Base-by-base conservation (phyloP, 2,113 vertebrate genomes). In the Onychostoma macrolepis region DNA sequence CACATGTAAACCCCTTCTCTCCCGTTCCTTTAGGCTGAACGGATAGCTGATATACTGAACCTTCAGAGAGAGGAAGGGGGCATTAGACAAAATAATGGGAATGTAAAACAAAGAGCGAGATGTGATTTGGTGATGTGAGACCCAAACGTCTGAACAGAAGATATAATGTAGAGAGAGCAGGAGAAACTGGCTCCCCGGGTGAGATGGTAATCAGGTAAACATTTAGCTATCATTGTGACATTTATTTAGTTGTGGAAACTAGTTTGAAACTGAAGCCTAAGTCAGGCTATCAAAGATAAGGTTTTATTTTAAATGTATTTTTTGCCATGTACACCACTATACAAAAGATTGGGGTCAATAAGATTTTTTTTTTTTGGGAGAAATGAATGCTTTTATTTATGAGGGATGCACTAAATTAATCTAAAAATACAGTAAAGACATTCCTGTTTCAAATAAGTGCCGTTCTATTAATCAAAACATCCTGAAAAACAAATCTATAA, bases 21-120 rank as follows among this genome's bases (percentile, higher is more conserved):
- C 75, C 74, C 56, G 43, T 79, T 33, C 61, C 77, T 97, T 97
- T 97, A 94, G 97, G 95, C 93, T 98, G 97, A 92, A 96, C 96
- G 95, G 98, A 96, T 96, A 96, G 96, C 95, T 98, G 97, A 96
- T 97, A 98, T 96, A 98, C 97, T 96, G 97, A 97, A 97, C 97
- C 97, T 99, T 98, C 61, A 75, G n/a, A 50, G 79, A 87, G 85
- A 0, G n/a, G 53, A 63, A 67, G 6, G 45, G 69, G 43, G 45
- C 26, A 78, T 78, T 21, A 78, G 43, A 74, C 41, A 69, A 50
- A 77, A 77, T 69, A 50, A 75, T 36, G 65, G 26, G 30, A 19
- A 69, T 28, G 67, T 17, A 38, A 75, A 69, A 48, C 48, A 65
- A 69, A 80, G 45, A 74, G 58, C 45, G 4, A 41, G 69, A 85